A percentile compares a stretch with the other conserved stretches of the same genome.
phyloP scores from a whole-genome alignment of 2,797 vertebrate species.

The Pogonophryne albipinna region DNA sequence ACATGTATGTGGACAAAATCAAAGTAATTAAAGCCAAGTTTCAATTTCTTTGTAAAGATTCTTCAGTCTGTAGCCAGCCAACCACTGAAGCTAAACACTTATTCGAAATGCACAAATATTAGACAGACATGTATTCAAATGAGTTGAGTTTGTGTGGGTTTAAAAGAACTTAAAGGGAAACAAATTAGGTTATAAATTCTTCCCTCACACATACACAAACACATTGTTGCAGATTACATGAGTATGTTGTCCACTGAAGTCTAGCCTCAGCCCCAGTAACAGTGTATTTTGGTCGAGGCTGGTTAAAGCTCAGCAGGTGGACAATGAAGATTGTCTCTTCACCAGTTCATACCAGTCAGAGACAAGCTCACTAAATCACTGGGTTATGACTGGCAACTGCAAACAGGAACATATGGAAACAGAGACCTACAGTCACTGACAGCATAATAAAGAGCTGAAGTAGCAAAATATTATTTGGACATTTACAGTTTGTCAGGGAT shows the following conservation, averaged over 20 bases:
- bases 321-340: conserved; percentile 33
- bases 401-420: conserved; percentile 3
- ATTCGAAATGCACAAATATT: too few species aligned
- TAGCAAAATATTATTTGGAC: conserved; percentile 7
- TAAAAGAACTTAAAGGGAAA: neutral
- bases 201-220: neutral
- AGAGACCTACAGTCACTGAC: neutral
- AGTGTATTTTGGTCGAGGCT: conserved; percentile 41
- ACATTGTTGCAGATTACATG: neutral
- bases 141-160: too few species aligned
- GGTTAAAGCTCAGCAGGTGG: conserved; percentile 43
- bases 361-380: conserved; percentile 41
- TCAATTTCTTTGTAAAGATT: too few species aligned
- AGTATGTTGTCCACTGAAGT: neutral
- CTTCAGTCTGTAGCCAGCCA: too few species aligned
- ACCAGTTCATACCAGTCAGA: conserved; percentile 28
- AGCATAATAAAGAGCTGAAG: conserved; percentile 15
- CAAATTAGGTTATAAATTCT: neutral
- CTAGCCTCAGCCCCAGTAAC: conserved; percentile 19
- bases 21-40: too few species aligned
- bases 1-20: too few species aligned
- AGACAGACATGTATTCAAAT: too few species aligned
- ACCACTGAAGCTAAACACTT: too few species aligned
- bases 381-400: conserved; percentile 13
- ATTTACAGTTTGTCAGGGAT: conserved; percentile 25